Percentiles rank a stretch among this genome's conserved stretches.
Evolutionary conservation across 1,140 invertebrate genomes (phyloP).

Genomic region (Physella acuta): DNA sequence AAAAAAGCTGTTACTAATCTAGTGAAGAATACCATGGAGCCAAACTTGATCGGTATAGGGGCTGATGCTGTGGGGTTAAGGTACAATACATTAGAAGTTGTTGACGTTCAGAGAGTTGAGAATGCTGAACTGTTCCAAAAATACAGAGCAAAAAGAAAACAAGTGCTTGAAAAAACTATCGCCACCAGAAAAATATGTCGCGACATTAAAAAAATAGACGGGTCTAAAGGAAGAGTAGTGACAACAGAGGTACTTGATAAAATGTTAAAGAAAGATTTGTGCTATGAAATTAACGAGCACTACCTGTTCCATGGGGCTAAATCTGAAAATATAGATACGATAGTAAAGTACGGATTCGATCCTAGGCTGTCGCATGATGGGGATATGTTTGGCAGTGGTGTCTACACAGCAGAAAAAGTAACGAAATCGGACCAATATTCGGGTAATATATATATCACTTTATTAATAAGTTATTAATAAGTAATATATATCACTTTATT

Average conservation of each 20-base stretch:
- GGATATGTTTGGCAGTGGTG: conserved; percentile 45
- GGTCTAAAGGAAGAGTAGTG: neutral
- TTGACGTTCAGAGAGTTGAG: conserved; percentile 2
- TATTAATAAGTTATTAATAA: neutral
- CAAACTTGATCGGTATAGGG: neutral
- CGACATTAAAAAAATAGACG: neutral
- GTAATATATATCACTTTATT: neutral
- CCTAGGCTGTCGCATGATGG: conserved; percentile 30
- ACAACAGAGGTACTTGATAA: neutral
- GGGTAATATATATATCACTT: conserved; percentile 31
- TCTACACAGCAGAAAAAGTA: conserved; percentile 45
- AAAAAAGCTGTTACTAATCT: conserved; percentile 6
- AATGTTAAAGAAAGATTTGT: conserved; percentile 3
- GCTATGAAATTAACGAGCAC: conserved; percentile 45
- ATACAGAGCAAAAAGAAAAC: neutral
- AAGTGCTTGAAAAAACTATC: neutral
- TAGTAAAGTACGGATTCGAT: conserved; percentile 38
- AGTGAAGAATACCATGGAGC: neutral
- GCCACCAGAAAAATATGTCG: neutral
- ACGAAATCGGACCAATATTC: conserved; percentile 51
- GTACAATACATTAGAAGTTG: neutral
- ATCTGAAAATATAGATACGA: conserved; percentile 27
- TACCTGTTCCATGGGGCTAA: conserved; percentile 51
- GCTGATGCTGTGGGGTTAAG: conserved; percentile 7
- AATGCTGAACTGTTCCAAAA: neutral